A percentile compares a stretch with the other conserved stretches of the same genome.
phyloP scores from a whole-genome alignment of 1,140 invertebrate species.

The Hermatobates lingyangjiaoensis region DNA sequence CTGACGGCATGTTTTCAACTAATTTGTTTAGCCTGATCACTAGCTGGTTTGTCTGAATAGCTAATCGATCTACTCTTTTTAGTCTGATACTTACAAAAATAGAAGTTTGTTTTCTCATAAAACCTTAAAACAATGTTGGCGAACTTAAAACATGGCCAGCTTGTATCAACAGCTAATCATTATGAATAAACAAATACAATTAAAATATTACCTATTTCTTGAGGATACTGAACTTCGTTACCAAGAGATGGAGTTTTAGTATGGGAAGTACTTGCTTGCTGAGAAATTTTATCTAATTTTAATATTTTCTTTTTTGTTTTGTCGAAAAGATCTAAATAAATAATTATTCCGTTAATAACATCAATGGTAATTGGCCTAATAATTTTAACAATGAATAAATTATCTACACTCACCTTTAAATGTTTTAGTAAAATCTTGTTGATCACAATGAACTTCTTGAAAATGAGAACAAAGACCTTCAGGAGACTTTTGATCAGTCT shows the following conservation, averaged over 20 bases:
- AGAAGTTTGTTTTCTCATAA: conserved; percentile 38
- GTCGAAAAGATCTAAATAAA: conserved; percentile 49
- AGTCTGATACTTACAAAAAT: conserved; percentile 60
- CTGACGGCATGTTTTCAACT: conserved; percentile 58
- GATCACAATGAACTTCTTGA: conserved; percentile 70
- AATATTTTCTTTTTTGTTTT: conserved; percentile 69
- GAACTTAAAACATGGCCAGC: not conserved
- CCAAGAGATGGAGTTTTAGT: conserved; percentile 21
- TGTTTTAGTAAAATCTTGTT: conserved; percentile 75
- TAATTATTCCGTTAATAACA: conserved; percentile 6
- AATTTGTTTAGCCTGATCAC: conserved; percentile 86
- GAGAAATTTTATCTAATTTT: conserved; percentile 37
- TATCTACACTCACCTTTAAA: conserved; percentile 46
- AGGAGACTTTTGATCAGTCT: conserved; percentile 67
- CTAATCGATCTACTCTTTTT: conserved; percentile 61
- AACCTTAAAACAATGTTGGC: not conserved
- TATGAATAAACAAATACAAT: not conserved
- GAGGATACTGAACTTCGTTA: conserved; percentile 21
- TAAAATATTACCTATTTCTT: conserved; percentile 32
- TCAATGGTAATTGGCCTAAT: not conserved
- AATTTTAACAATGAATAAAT: not conserved
- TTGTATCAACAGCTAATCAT: not conserved
- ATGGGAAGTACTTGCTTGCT: conserved; percentile 14
- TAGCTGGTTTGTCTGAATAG: conserved; percentile 87
- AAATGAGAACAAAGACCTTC: conserved; percentile 69